Evolutionary conservation across 1,140 invertebrate species (phyloP), one percentile per base, ranked within the genome.

Genomic region (Drosophila kohkoa): DNA sequence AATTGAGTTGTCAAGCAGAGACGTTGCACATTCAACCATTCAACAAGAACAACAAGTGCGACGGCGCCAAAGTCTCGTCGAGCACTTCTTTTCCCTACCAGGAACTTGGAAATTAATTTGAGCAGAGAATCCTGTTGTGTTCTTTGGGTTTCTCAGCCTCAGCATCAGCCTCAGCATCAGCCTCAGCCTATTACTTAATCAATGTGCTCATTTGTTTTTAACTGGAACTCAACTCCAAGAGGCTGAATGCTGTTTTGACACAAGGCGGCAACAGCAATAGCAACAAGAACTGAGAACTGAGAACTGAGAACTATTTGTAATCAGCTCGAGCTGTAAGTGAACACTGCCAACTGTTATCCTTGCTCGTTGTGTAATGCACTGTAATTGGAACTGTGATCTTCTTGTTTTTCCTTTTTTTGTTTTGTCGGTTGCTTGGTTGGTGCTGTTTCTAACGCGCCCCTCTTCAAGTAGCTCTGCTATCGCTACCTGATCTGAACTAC

Each of bases 161-260:
- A 25, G 16, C 16, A 2, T 20, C 16, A 20, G 2, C 16, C 1
- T 20, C 16, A 64, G 65, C 68, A 2, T 20, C 16, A 20, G 2
- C 16, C 1, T 20, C 16, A 64, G 65, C 68, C 79, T 80, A 88
- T 87, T 87, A 87, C 83, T 88, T 82, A 88, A 87, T 87, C 83
- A 88, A 72, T 63, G 62, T 59, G 80, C 80, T 82, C 72, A 72
- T 79, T 82, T 82, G 60, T 73, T 86, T 73, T 87, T 87, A 87
- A 60, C 73, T 82, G 77, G 83, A 87, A 80, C 65, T 63, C 38
- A 38, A 60, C 20, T 25, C 20, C 20, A 68, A 62, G 72, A 72
- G 25, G 72, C 72, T 73, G 20, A 25, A 25, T 25, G 25, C 69
- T 88, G 77, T 88, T 88, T 88, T 88, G 83, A 88, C 83, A 88